Percentiles rank a stretch among this genome's conserved stretches.
phyloP scores from a whole-genome alignment of 2,888 invertebrate genomes.

The Tillus elongatus region DNA sequence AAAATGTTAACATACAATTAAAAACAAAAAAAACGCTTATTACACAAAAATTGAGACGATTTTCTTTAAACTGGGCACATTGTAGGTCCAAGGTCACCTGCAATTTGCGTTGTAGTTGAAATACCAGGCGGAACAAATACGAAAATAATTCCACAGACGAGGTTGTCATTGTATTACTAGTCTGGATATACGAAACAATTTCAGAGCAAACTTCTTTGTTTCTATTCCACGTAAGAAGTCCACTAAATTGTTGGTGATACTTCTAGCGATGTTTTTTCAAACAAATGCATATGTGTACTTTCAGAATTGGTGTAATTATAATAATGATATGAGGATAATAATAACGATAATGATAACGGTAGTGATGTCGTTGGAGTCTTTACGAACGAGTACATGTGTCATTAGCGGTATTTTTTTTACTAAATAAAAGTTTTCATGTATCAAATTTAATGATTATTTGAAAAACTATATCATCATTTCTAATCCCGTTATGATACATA shows the following conservation, averaged over 20 bases:
- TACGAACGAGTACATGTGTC: not conserved
- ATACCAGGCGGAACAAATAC: not conserved
- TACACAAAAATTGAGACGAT: no score
- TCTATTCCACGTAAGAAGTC: no score
- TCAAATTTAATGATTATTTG: not conserved
- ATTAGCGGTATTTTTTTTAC: constrained; percentile 3
- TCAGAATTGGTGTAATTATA: constrained; percentile 1
- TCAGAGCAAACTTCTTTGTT: no score
- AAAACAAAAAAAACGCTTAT: no score
- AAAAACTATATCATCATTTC: constrained; percentile 2
- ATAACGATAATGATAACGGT: constrained; percentile 3
- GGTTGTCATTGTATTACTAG: not conserved
- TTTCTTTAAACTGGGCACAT: no score
- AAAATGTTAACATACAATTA: no score
- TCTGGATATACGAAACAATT: not conserved
- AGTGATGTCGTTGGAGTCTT: no score
- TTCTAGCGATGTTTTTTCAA: constrained; percentile 1
- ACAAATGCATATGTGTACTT: not conserved
- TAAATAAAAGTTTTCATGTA: not conserved
- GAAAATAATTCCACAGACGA: not conserved
- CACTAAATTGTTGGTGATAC: not conserved
- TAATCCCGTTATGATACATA: not conserved
- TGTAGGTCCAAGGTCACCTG: no score
- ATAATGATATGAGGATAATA: not conserved
- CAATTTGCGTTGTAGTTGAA: no score